Percentiles rank a stretch among this genome's conserved stretches.
Conservation (phyloP, 2,113 vertebrate genomes). For the Anhinga anhinga region DNA sequence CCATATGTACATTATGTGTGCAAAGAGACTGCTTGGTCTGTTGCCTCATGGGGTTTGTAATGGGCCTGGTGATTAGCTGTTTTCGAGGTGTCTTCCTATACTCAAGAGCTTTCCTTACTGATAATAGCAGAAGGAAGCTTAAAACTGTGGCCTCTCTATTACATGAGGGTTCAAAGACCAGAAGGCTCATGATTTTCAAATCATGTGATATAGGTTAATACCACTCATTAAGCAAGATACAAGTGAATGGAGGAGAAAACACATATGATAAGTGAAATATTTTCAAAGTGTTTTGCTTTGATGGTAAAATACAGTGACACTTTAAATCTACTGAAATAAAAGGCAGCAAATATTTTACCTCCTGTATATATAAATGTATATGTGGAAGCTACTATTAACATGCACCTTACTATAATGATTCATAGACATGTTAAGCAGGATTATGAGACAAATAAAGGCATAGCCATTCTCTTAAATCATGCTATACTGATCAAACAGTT, state of each 20-base stretch:
- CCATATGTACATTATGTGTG: background rate
- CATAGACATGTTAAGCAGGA: slow-evolving; percentile 53
- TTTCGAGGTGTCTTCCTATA: background rate
- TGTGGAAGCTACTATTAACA: slow-evolving; percentile 33
- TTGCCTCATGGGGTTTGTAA: background rate
- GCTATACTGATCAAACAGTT: slow-evolving; percentile 40
- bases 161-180: background rate
- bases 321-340: slow-evolving; percentile 15
- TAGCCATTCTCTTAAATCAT: slow-evolving; percentile 45
- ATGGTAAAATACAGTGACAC: slow-evolving; percentile 16
- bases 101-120: background rate
- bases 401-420: slow-evolving; percentile 53
- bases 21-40: background rate
- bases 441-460: slow-evolving; percentile 55
- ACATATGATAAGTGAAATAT: background rate
- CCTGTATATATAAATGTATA: background rate
- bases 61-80: background rate
- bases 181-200: background rate
- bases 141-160: background rate
- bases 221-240: background rate
- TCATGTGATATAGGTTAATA: background rate
- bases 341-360: slow-evolving; percentile 25
- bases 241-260: background rate
- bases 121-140: background rate
- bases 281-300: slow-evolving; percentile 6